Percentiles rank a stretch among this genome's conserved stretches.
These are phyloP conservation scores for Epinotia brunnichana DNA, from an alignment of 2,888 invertebrate genomes.

Conservation along the genomic window DNA sequence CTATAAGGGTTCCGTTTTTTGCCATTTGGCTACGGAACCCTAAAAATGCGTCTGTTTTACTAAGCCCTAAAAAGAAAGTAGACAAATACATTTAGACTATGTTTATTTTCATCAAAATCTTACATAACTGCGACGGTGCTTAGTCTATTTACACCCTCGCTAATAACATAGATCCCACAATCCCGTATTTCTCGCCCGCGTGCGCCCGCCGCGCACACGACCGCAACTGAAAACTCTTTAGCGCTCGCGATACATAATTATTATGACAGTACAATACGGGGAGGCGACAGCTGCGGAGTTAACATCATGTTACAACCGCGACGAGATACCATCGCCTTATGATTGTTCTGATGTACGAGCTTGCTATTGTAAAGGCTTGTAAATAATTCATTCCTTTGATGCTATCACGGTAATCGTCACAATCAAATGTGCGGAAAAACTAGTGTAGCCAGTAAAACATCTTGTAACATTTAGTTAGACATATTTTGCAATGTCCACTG, in stretches of 20 bases:
- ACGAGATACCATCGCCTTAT: conserved; percentile 66
- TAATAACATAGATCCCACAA: conserved; percentile 3
- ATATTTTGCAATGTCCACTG: neutral
- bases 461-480: neutral
- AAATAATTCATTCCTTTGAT: conserved; percentile 29
- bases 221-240: conserved; percentile 66
- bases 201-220: conserved; percentile 52
- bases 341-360: conserved; percentile 53
- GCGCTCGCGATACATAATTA: conserved; percentile 74
- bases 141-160: neutral
- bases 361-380: conserved; percentile 24
- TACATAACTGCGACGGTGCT: neutral
- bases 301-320: conserved; percentile 55
- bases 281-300: conserved; percentile 60
- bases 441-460: conserved; percentile 4
- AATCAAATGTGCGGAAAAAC: conserved; percentile 17
- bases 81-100: neutral
- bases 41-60: no score
- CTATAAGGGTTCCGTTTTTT: no score
- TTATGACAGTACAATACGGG: conserved; percentile 78
- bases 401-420: conserved; percentile 2
- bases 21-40: no score
- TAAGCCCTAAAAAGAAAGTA: no score
- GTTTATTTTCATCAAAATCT: neutral
- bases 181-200: neutral